Evolutionary conservation across 2,113 vertebrate species (phyloP), one percentile per base, ranked within the genome.

Genomic region (Notothenia coriiceps): DNA sequence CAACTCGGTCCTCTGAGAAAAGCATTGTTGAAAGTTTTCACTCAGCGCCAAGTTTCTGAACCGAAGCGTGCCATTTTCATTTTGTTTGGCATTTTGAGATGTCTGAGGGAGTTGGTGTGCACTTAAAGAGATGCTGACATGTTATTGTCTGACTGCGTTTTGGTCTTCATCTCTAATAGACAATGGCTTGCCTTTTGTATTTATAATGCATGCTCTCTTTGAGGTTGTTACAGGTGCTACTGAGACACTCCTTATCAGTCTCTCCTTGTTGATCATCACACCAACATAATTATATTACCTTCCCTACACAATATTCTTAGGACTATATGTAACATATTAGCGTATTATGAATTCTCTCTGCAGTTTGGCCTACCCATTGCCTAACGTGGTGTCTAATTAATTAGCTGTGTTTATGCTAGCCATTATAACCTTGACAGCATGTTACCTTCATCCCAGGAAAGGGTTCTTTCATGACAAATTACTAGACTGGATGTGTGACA

Each of bases 81-180:
- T 94, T 94, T 91, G 92, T 94, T 93, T 93, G 84, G 67, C 78
- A 86, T 91, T 81, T 57, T 86, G 88, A 91, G 87, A 83, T 33
- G 64, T 93, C 82, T 91, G 84, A 90, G 91, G 77, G 90, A 91
- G 90, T 83, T 83, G 88, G 81, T 90, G 85, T 86, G 85, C 83
- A 80, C 84, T 90, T 92, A 87, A 91, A 90, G 90, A 92, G 89
- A 88, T 79, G 83, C 83, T 94, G 93, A 93, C 92, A 91, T 91
- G 90, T 91, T 91, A 87, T 89, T 85, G 89, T 94, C 84, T 92
- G 82, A 86, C 74, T 84, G 77, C 88, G 90, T 91, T 89, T 91
- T 77, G 89, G 86, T 94, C 93, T 91, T 93, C 85, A 87, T 89
- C 84, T 88, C 90, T 95, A 94, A 95, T 94, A 86, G 90, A 88